Evolutionary conservation across 2,113 vertebrate species (phyloP).

Genomic region (Cercocebus atys): DNA sequence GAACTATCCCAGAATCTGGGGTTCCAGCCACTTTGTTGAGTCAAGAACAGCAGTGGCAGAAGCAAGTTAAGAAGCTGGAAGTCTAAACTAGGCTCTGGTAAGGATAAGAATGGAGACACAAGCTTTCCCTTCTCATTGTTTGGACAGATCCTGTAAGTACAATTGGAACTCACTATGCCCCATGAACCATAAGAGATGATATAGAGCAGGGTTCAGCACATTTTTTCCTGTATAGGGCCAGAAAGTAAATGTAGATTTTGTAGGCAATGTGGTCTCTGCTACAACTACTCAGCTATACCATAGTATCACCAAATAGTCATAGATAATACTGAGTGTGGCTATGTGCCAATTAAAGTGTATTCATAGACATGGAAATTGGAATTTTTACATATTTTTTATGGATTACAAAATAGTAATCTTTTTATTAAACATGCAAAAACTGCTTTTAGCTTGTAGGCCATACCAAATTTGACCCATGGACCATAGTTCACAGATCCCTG

Average conservation of each 20-base stretch:
- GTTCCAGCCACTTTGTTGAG: neutral
- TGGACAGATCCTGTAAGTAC: neutral
- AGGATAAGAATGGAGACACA: neutral
- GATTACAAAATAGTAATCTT: neutral
- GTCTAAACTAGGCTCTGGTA: neutral
- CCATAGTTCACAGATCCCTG: neutral
- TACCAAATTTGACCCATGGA: neutral
- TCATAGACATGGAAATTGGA: neutral
- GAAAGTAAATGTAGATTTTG: neutral
- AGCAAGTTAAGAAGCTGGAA: neutral
- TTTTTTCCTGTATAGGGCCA: neutral
- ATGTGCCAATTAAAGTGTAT: neutral
- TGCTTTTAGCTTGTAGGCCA: neutral
- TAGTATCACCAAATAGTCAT: too few relatives aligned
- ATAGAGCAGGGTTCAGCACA: neutral
- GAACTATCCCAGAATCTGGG: neutral
- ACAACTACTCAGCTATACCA: neutral
- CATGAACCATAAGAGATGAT: neutral
- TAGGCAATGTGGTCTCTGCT: neutral
- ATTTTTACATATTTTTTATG: neutral
- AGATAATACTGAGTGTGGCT: neutral
- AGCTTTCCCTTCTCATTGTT: neutral
- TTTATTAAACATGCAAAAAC: neutral
- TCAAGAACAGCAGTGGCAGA: neutral
- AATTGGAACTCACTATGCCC: neutral